Base-by-base conservation (phyloP, 2,888 invertebrate species). In the Ceriagrion tenellum region DNA sequence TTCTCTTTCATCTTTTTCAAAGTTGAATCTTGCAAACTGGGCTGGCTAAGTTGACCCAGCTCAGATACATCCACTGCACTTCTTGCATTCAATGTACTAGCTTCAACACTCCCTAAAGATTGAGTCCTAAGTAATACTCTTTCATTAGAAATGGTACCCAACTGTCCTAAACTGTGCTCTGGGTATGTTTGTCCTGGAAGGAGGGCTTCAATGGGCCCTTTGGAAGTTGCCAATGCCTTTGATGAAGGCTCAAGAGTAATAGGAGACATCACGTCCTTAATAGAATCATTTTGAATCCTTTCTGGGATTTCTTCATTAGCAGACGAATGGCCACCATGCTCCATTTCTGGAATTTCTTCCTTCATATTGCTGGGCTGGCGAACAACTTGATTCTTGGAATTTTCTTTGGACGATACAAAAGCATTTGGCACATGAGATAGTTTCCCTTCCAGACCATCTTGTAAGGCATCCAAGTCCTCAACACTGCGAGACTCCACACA, bases 31-130 rank as follows among this genome's bases (percentile, higher is more conserved):
- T 95, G 89, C 88, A 89, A 89, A 88, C 55, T 95, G 10, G 35
- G 88, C 55, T 88, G 95, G 30, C 93, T 93, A 13, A 74, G n/a
- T 69, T 93, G 93, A 8, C 93, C 23, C 40, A 74, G n/a, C 35
- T 93, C 93, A 47, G 74, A 35, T n/a, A 69, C 69, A 69, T 93
- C 93, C 4, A 16, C 93, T n/a, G 18, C 93, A 93, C 47, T 47
- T n/a, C 93, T 63, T 40, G 93, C 47, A 91, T 55, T 88, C 18
- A 56, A 18, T 59, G 74, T 91, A 40, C 55, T 88, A 23, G 95
- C 55, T 20, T 97, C 97, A 16, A 98, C 97, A 96, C 97, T 98
- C 3, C 98, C 98, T 55, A 98, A 96, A 0, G 97, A 98, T 95
- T 98, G 98, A 0, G 98, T 98, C 95, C 98, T 97, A 95, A 97